phyloP scores from a whole-genome alignment of 2,888 invertebrate genomes.

The Oscheius sp. region DNA sequence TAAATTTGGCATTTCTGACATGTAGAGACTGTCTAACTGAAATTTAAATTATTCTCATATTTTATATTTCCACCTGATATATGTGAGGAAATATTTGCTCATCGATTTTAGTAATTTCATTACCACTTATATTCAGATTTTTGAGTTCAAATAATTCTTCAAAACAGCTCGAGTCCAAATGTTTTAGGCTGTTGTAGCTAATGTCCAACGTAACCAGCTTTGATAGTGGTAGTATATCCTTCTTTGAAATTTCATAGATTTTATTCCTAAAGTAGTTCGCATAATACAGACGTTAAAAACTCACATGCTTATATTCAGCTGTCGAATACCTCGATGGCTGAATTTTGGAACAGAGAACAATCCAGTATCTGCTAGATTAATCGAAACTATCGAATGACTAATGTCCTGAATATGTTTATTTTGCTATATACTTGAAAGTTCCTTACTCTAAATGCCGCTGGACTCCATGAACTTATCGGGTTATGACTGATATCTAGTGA shows the following conservation, averaged over 20 bases:
- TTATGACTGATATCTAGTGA: slow-evolving; percentile 65
- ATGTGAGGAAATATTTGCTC: slow-evolving; percentile 54
- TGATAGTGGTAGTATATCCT: slow-evolving; percentile 53
- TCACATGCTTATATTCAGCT: slow-evolving; percentile 63
- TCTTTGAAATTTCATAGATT: slow-evolving; percentile 61
- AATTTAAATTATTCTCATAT: background rate
- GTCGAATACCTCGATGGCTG: slow-evolving; percentile 49
- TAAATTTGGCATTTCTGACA: slow-evolving; percentile 59
- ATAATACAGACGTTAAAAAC: slow-evolving; percentile 11
- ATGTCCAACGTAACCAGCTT: slow-evolving; percentile 53
- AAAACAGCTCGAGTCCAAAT: slow-evolving; percentile 51
- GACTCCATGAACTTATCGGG: slow-evolving; percentile 69
- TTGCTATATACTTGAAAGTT: background rate
- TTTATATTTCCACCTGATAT: slow-evolving; percentile 40
- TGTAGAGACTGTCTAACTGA: slow-evolving; percentile 54
- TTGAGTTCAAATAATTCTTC: slow-evolving; percentile 56
- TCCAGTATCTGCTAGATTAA: slow-evolving; percentile 67
- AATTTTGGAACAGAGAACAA: slow-evolving; percentile 66
- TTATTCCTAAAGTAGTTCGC: slow-evolving; percentile 52
- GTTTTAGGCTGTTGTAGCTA: slow-evolving; percentile 60
- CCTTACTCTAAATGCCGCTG: slow-evolving; percentile 61
- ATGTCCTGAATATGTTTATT: slow-evolving; percentile 48
- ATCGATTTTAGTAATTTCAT: slow-evolving; percentile 52
- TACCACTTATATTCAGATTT: slow-evolving; percentile 63
- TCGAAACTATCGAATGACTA: slow-evolving; percentile 51